Evolutionary conservation across 2,797 vertebrate genomes (phyloP).

Genomic region (Sciaenops ocellatus): DNA sequence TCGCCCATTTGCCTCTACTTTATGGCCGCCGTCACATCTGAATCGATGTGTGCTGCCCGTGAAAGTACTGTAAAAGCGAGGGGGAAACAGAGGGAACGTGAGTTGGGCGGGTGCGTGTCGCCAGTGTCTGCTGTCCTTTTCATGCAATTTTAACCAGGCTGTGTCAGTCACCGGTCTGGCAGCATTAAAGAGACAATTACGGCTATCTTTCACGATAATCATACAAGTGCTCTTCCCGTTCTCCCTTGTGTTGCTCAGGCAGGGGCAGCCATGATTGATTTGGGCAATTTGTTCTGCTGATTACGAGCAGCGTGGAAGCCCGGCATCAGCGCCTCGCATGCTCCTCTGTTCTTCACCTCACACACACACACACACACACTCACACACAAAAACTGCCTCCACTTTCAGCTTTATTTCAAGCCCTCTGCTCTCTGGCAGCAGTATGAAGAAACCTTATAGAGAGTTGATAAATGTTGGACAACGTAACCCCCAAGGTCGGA

Average conservation of each 20-base stretch:
- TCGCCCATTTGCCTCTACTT: constrained; percentile 70
- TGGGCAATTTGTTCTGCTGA: constrained; percentile 89
- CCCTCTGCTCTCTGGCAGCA: constrained; percentile 31
- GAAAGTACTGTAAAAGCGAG: constrained; percentile 54
- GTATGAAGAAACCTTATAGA: constrained; percentile 45
- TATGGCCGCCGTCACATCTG: constrained; percentile 75
- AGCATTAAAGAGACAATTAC: constrained; percentile 87
- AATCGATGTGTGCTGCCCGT: constrained; percentile 66
- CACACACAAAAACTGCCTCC: constrained; percentile 28
- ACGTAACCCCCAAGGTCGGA: constrained; percentile 70
- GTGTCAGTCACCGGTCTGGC: constrained; percentile 81
- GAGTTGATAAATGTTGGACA: constrained; percentile 76
- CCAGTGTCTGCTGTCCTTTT: constrained; percentile 67
- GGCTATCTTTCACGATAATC: constrained; percentile 88
- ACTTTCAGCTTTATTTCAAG: constrained; percentile 61
- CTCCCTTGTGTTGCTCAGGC: constrained; percentile 71
- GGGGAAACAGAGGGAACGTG: not conserved
- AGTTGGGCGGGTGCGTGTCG: not conserved
- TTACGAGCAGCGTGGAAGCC: constrained; percentile 81
- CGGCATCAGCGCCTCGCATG: constrained; percentile 58
- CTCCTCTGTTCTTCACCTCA: constrained; percentile 44
- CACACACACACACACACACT: constrained; percentile 3
- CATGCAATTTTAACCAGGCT: constrained; percentile 79
- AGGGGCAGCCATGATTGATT: constrained; percentile 86
- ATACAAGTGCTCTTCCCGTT: constrained; percentile 82